Conservation (phyloP, 1,140 invertebrate genomes). For the Drosophila serrata region DNA sequence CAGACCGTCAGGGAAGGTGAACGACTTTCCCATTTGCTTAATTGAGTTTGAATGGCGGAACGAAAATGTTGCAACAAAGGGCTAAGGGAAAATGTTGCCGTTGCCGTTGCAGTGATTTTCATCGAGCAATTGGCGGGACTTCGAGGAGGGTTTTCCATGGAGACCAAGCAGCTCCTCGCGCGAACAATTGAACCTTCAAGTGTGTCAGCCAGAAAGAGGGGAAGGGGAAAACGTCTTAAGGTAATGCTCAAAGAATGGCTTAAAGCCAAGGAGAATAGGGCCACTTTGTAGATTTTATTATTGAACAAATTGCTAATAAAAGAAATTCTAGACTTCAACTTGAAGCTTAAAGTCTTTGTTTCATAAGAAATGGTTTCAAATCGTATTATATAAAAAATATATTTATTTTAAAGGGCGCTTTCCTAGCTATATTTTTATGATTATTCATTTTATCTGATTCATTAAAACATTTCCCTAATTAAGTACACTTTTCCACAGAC, state of each 20-base stretch:
- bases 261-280: not conserved
- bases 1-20: slow-evolving; percentile 52
- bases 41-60: slow-evolving; percentile 76
- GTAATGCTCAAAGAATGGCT: slow-evolving; percentile 4
- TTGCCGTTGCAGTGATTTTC: slow-evolving; percentile 53
- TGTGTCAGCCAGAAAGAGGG: slow-evolving; percentile 5
- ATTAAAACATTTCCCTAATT: not conserved
- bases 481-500: not conserved
- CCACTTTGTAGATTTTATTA: not conserved
- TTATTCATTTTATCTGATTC: not conserved
- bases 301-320: not conserved
- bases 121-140: slow-evolving; percentile 17
- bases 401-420: not conserved
- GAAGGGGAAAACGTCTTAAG: not conserved
- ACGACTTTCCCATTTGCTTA: slow-evolving; percentile 75
- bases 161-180: slow-evolving; percentile 7
- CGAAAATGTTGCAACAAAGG: slow-evolving; percentile 51
- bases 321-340: not conserved
- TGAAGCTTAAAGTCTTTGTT: not conserved
- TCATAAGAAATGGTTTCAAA: too few relatives aligned
- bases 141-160: slow-evolving; percentile 28
- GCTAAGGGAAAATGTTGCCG: slow-evolving; percentile 39
- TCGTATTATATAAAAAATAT: not conserved
- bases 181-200: slow-evolving; percentile 35
- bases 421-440: too few relatives aligned